Evolutionary conservation across 2,888 invertebrate genomes (phyloP), one percentile per base, ranked within the genome.

Genomic region (Noctua fimbriata): DNA sequence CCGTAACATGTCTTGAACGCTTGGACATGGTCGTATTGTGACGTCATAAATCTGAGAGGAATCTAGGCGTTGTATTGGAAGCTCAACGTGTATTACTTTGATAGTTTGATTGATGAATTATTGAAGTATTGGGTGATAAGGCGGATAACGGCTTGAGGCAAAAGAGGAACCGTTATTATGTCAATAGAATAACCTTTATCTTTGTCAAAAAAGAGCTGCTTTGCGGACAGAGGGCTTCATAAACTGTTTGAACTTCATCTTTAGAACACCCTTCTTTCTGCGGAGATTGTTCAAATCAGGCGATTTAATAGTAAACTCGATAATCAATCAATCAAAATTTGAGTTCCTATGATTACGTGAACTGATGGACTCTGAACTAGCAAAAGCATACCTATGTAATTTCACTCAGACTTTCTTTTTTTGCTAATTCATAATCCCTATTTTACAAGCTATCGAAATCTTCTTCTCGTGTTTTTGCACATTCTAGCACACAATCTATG

Each of bases 21-120:
- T 65, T 55, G 52, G 74, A 69, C 76, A 67, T 44, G 69, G 47
- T 60, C 60, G 41, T 86, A 81, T 88, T 79, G 72, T 86, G 73
- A 75, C 65, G 72, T 76, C 74, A 87, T 84, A 81, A 77, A 87
- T 81, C 72, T 69, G 69, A 36, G 14, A 63, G 65, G 67, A 67
- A 44, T 84, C 55, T 44, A 36, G 81, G 63, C 44, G 21, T 84
- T 74, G 44, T 79, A 72, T 66, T 74, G 36, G 67, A 66, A n/a
- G 41, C n/a, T 58, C 16, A 70, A 83, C n/a, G 21, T 87, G 84
- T 79, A 60, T 76, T 71, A 44, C 18, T 60, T 78, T 49, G 66
- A 66, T 32, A 60, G 63, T 60, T 78, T 49, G 66, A 66, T 32
- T 65, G 63, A 65, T 24, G 60, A 67, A 6, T 55, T 12, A 32